These are phyloP conservation scores for Agrypnus murinus DNA, from an alignment of 2,888 invertebrate genomes.

Conservation along the genomic window DNA sequence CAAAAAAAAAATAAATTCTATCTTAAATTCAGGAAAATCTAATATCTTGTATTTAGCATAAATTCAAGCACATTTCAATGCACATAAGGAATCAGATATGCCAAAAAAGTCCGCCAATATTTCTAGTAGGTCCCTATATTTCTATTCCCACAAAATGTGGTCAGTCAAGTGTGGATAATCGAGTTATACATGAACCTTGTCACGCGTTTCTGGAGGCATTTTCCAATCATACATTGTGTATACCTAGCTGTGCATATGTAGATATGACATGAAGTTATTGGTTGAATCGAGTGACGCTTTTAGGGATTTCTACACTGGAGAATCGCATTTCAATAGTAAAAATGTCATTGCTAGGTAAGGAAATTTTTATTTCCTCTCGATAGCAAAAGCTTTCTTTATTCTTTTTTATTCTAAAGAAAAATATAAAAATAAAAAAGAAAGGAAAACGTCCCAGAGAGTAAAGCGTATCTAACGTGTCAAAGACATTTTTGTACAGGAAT, in stretches of 20 bases:
- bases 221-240: slow-evolving; percentile 2
- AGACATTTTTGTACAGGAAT: neutral
- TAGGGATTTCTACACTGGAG: neutral
- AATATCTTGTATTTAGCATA: slow-evolving; percentile 7
- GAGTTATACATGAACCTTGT: slow-evolving; percentile 13
- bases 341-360: neutral
- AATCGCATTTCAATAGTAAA: slow-evolving; percentile 4
- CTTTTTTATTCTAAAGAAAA: too few species aligned
- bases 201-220: neutral
- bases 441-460: neutral
- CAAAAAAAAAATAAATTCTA: neutral
- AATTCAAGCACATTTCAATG: slow-evolving; percentile 16
- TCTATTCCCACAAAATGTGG: slow-evolving; percentile 21
- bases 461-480: neutral
- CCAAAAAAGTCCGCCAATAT: neutral
- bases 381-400: neutral
- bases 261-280: slow-evolving; percentile 10
- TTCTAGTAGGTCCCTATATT: slow-evolving; percentile 4
- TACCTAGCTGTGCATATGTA: slow-evolving; percentile 8
- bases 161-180: slow-evolving; percentile 23
- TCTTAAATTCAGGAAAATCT: neutral
- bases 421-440: too few species aligned
- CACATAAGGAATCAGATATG: slow-evolving; percentile 10
- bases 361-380: slow-evolving; percentile 9
- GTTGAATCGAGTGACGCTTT: neutral